Base-by-base conservation (phyloP, 37 sponge, comb jelly and placozoan species). In the Bolinopsis microptera region DNA sequence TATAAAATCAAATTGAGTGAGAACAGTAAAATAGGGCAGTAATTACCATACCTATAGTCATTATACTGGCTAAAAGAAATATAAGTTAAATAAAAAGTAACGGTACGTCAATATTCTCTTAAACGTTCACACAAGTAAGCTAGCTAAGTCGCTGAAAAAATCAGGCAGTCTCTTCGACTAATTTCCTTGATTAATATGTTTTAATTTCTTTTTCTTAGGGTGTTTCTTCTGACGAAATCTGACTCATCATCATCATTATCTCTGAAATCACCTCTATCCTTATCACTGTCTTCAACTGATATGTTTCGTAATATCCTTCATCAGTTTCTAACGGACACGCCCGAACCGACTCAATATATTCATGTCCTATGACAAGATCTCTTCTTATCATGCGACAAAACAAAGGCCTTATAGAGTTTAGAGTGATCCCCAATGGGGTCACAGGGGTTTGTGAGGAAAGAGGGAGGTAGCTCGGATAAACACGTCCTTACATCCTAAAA, bases 401-500 rank as follows among this genome's bases (percentile, higher is more conserved):
- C 23, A 37, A 92, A 0, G 30, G 92, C 69, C 32, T 92, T 3
- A 37, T 33, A 27, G 35, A 28, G 41, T 37, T 32, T 76, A 70
- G 48, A 76, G 28, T 92, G 61, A 39, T 41, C 94, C 41, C 94
- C 90, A 35, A 92, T 61, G 39, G 35, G 72, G 38, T 38, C n/a
- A 27, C 36, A 74, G 92, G 13, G 92, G 72, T 48, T 13, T 38
- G 61, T 92, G 93, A 38, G 93, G 93, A 61, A 86, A 86, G 48
- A 86, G 90, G 8, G 41, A 33, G 35, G 39, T 86, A 25, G 70
- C 96, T 94, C 97, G 96, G 26, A 97, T 92, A 28, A 39, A 38
- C 32, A 96, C 97, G 93, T 97, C 97, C 96, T 95, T 95, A 70
- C 96, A 95, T 2, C 96, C 97, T 37, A 96, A 94, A 39, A 96